A percentile compares a stretch with the other conserved stretches of the same genome.
These are phyloP conservation scores for Micrasema minimum DNA, from an alignment of 1,140 invertebrate genomes.

Conservation along the genomic window DNA sequence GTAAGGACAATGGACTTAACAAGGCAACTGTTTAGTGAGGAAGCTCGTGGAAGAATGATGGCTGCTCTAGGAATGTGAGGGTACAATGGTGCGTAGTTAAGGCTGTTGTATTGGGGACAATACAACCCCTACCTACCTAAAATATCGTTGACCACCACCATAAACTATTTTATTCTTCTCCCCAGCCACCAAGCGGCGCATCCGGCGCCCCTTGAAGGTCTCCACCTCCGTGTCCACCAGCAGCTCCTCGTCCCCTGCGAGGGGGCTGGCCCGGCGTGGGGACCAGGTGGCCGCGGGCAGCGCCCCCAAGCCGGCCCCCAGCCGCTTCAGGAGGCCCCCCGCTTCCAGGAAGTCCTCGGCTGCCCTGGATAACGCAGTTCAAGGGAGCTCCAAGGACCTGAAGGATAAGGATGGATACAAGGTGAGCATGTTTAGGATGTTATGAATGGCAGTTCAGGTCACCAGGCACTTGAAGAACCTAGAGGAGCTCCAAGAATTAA, in stretches of 20 bases:
- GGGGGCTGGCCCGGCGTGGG: slow-evolving; percentile 18
- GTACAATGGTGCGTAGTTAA: no score
- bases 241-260: slow-evolving; percentile 57
- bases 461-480: no score
- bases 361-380: slow-evolving; percentile 70
- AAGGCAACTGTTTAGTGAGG: no score
- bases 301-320: slow-evolving; percentile 71
- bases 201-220: slow-evolving; percentile 67
- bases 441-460: no score
- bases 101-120: no score
- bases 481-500: no score
- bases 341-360: slow-evolving; percentile 69
- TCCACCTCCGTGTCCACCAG: slow-evolving; percentile 63
- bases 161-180: slow-evolving; percentile 45
- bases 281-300: slow-evolving; percentile 48
- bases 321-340: slow-evolving; percentile 72
- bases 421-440: slow-evolving; percentile 58
- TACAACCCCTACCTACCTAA: background rate
- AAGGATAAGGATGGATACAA: slow-evolving; percentile 75
- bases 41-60: no score
- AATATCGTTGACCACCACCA: background rate
- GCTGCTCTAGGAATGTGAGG: no score
- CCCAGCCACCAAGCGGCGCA: slow-evolving; percentile 67
- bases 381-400: slow-evolving; percentile 66
- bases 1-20: no score